Conservation (phyloP, 2,797 vertebrate genomes). For the Trachops cirrhosus region DNA sequence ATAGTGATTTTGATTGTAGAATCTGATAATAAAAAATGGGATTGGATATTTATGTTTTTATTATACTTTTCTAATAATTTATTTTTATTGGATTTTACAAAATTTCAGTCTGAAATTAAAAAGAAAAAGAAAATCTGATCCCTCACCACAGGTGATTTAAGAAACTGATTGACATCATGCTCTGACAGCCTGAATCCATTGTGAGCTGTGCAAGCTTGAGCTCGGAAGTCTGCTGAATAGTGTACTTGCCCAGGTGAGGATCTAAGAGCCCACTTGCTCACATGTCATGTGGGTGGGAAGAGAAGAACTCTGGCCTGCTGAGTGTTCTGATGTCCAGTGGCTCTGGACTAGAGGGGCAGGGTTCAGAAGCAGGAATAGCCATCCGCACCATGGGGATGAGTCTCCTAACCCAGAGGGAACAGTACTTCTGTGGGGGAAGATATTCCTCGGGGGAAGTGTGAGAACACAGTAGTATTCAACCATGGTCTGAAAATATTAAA, state of each 20-base stretch:
- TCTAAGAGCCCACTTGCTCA: too few species aligned
- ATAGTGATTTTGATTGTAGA: neutral
- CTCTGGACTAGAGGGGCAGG: neutral
- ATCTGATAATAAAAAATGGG: neutral
- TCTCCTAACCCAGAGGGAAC: neutral
- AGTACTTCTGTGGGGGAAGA: neutral
- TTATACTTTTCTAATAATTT: neutral
- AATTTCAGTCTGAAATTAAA: neutral
- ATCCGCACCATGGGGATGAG: neutral
- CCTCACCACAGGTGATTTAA: neutral
- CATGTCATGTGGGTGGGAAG: fast-evolving
- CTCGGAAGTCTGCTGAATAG: neutral
- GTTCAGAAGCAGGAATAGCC: neutral
- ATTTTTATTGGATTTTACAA: neutral
- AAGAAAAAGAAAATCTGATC: neutral
- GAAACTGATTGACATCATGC: neutral
- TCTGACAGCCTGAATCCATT: neutral
- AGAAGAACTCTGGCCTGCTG: too few species aligned
- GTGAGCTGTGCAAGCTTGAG: neutral
- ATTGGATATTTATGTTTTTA: neutral
- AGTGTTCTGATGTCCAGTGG: neutral
- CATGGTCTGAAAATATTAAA: neutral
- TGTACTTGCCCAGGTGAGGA: neutral
- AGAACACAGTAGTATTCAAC: neutral
- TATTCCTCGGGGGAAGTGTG: neutral